Base-by-base conservation (phyloP, 1,140 invertebrate genomes). In the Wiebesia pumilae region DNA sequence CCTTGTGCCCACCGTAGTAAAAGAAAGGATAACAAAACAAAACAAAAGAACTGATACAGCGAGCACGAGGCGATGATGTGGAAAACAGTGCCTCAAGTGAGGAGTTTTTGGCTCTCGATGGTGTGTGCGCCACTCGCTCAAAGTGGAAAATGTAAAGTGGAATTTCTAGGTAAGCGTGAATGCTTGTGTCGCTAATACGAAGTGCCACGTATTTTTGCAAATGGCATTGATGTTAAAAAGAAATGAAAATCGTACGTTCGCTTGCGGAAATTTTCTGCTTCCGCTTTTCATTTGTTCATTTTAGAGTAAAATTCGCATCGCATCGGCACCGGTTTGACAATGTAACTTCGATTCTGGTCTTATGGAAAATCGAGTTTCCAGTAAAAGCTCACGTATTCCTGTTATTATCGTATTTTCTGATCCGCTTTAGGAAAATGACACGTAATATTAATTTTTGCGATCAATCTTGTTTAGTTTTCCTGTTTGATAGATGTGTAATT, bases 191-290 rank as follows among this genome's bases (percentile, higher is more conserved):
- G n/a, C 43, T 1, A 3, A 24, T 3, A 0, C 40, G 27, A 0
- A 19, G 3, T 3, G 16, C 27, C 19, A 16, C 27, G 27, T 16
- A 0, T 38, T n/a, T 78, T 54, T 43, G 19, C 30, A 19, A 9
- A 16, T 38, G 65, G 19, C 47, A 69, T 54, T 65, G 84, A 73
- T 85, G 81, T 85, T 81, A 69, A 0, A 51, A 81, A 81, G 51
- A 81, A 80, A 81, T 81, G 84, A 65, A 81, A 85, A 85, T 73
- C 3, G 12, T 27, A 16, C 21, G 30, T 79, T 58, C 62, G 16
- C 75, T 69, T 69, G 24, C 65, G 7, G 58, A 47, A 24, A 33
- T 84, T 79, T 77, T 54, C 51, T 19, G 7, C 19, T 54, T 35
- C 14, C n/a, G 80, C 16, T 83, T 51, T 71, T 71, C 47, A 43